phyloP scores from a whole-genome alignment of 2,797 vertebrate genomes.

The Scleropages formosus region DNA sequence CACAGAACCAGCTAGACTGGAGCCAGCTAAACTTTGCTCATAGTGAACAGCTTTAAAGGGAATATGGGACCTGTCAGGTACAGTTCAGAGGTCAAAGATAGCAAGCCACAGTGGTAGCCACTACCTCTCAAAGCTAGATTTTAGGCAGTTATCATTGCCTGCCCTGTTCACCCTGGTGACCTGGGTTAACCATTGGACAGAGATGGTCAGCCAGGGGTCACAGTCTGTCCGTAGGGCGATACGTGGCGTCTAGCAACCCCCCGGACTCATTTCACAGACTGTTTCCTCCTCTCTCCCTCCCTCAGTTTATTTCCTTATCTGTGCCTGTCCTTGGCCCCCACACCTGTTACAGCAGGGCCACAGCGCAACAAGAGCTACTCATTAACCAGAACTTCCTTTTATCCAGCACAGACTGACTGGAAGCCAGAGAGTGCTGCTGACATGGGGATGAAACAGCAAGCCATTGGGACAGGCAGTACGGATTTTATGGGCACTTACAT shows the following conservation, averaged over 20 bases:
- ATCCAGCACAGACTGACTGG: slow-evolving; percentile 63
- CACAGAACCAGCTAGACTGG: neutral
- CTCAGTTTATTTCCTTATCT: slow-evolving; percentile 47
- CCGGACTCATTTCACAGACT: slow-evolving; percentile 17
- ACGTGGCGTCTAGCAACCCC: slow-evolving; percentile 13
- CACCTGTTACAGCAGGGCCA: slow-evolving; percentile 69
- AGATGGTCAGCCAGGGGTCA: slow-evolving; percentile 28
- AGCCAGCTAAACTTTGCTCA: slow-evolving; percentile 7
- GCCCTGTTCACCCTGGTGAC: slow-evolving; percentile 42
- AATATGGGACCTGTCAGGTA: slow-evolving; percentile 27
- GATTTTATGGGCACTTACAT: neutral
- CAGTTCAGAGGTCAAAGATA: slow-evolving; percentile 35
- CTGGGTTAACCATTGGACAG: slow-evolving; percentile 41
- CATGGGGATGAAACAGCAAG: neutral
- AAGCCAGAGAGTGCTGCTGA: slow-evolving; percentile 59
- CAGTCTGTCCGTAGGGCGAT: slow-evolving; percentile 17
- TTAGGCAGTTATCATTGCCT: slow-evolving; percentile 55
- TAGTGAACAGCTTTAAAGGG: slow-evolving; percentile 14
- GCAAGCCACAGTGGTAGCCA: slow-evolving; percentile 11
- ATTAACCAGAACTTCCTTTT: slow-evolving; percentile 80
- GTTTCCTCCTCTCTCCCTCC: slow-evolving; percentile 26
- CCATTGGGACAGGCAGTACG: neutral
- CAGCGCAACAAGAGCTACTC: slow-evolving; percentile 58
- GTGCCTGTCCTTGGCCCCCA: slow-evolving; percentile 51
- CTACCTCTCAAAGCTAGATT: slow-evolving; percentile 44